Percentiles rank a stretch among this genome's conserved stretches.
Evolutionary conservation across 2,888 invertebrate genomes (phyloP).

Genomic region (Zhengitettix transpicula): DNA sequence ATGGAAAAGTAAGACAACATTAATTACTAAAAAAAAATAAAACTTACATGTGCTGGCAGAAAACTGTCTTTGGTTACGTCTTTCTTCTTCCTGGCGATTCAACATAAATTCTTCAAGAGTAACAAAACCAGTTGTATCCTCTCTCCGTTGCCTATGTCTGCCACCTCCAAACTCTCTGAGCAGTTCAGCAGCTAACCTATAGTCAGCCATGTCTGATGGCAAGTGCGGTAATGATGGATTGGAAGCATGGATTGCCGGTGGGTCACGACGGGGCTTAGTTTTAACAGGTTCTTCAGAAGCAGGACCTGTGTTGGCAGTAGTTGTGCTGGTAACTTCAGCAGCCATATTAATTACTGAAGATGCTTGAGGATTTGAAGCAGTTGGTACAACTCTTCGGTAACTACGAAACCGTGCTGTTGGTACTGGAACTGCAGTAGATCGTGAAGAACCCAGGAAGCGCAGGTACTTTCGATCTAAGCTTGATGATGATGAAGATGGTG

Average conservation of each 20-base stretch:
- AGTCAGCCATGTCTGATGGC: constrained; percentile 10
- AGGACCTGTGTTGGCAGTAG: too few species aligned
- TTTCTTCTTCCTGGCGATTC: constrained; percentile 56
- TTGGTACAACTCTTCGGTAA: constrained; percentile 39
- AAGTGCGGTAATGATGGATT: constrained; percentile 9
- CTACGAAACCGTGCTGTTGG: constrained; percentile 66
- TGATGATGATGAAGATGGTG: constrained; percentile 26
- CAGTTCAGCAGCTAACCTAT: constrained; percentile 11
- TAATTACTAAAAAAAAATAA: too few species aligned
- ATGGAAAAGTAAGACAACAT: too few species aligned
- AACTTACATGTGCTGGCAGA: too few species aligned
- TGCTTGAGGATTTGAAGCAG: background rate
- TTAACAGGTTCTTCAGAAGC: too few species aligned
- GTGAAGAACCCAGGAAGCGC: constrained; percentile 33
- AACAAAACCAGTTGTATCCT: constrained; percentile 48
- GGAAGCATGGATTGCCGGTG: constrained; percentile 7
- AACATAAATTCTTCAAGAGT: constrained; percentile 68
- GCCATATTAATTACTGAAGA: too few species aligned
- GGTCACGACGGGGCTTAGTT: too few species aligned
- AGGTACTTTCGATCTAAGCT: constrained; percentile 57
- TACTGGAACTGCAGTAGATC: constrained; percentile 36
- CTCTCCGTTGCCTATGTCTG: constrained; percentile 24
- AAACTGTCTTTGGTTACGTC: constrained; percentile 13
- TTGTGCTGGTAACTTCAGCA: too few species aligned
- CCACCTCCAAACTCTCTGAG: constrained; percentile 10